Conservation (phyloP, 1,140 invertebrate species). For the Brachionus paranguensis region DNA sequence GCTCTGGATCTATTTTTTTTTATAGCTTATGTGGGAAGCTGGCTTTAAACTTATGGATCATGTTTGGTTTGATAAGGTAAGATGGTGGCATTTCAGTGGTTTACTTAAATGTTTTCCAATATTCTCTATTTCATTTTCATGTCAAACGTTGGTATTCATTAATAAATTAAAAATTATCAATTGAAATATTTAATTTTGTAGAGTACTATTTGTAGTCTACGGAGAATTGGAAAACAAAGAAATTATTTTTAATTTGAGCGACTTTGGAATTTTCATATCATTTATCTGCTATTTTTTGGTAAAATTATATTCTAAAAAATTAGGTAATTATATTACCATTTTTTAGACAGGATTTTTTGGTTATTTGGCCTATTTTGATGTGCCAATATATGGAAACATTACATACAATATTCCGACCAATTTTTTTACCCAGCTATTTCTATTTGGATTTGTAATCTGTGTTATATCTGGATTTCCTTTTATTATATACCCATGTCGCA, state of each 20-base stretch:
- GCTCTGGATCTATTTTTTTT: not conserved
- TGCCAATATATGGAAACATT: constrained; percentile 71
- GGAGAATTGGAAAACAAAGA: constrained; percentile 20
- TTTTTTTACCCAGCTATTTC: constrained; percentile 74
- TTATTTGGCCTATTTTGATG: constrained; percentile 80
- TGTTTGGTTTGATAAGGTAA: constrained; percentile 37
- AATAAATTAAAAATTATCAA: not conserved
- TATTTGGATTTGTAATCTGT: constrained; percentile 86
- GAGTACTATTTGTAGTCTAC: constrained; percentile 34
- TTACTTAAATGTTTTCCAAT: constrained; percentile 69
- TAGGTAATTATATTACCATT: not conserved
- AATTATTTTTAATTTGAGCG: not conserved
- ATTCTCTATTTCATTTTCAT: constrained; percentile 86
- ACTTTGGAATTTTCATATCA: constrained; percentile 11
- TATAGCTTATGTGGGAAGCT: constrained; percentile 5
- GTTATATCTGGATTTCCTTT: constrained; percentile 90
- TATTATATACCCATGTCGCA: constrained; percentile 89
- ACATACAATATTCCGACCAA: constrained; percentile 75
- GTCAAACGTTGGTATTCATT: constrained; percentile 68
- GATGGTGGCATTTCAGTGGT: constrained; percentile 43
- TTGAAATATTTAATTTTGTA: not conserved
- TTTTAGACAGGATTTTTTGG: constrained; percentile 79
- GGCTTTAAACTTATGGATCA: not conserved
- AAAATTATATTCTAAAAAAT: not conserved
- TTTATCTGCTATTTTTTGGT: constrained; percentile 37